A percentile compares a stretch with the other conserved stretches of the same genome.
Conservation (phyloP, 2,113 vertebrate genomes). For the Misgurnus anguillicaudatus region DNA sequence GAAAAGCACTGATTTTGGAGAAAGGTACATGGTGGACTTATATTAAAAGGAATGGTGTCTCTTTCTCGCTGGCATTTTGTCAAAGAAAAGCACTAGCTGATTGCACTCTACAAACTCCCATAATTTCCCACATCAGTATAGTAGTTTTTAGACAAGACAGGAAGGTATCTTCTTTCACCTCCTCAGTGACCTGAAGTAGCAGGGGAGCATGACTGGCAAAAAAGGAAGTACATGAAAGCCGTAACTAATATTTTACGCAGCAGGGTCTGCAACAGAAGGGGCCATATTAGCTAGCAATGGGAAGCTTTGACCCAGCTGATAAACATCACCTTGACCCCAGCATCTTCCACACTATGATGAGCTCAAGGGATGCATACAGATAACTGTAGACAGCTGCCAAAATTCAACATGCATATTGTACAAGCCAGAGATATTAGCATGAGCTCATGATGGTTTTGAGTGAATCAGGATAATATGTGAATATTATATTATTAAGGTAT, state of each 20-base stretch:
- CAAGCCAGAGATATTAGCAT: neutral
- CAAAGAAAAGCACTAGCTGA: constrained; percentile 55
- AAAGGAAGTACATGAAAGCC: neutral
- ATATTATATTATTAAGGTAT: neutral
- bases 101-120: constrained; percentile 58
- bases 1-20: constrained; percentile 26
- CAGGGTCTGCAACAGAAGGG: constrained; percentile 24
- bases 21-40: constrained; percentile 26
- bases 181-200: neutral
- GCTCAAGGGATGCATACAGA: constrained; percentile 22
- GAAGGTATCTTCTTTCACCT: constrained; percentile 44
- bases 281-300: constrained; percentile 5
- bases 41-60: constrained; percentile 19
- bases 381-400: neutral
- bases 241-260: constrained; percentile 27
- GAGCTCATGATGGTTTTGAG: neutral
- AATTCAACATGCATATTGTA: constrained; percentile 16
- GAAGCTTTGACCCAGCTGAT: constrained; percentile 6
- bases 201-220: constrained; percentile 16
- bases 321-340: constrained; percentile 20
- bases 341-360: neutral
- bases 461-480: neutral
- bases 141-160: constrained; percentile 54
- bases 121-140: constrained; percentile 56
- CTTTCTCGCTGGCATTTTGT: constrained; percentile 47